phyloP scores from a whole-genome alignment of 2,113 vertebrate species.

The Dasyornis broadbenti region DNA sequence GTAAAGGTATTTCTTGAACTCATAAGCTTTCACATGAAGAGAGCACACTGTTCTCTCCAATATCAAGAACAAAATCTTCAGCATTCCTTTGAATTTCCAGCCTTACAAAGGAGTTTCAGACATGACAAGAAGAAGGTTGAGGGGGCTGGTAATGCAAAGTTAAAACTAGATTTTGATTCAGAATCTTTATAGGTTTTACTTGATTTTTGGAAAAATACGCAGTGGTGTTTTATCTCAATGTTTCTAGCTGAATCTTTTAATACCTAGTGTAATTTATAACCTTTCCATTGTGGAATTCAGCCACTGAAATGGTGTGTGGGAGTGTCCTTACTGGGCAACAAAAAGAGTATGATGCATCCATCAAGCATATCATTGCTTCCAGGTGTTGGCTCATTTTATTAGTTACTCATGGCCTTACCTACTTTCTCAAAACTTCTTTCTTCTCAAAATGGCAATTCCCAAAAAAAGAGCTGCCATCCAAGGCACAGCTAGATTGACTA shows the following conservation, averaged over 20 bases:
- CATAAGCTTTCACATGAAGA: neutral
- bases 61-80: neutral
- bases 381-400: slow-evolving; percentile 58
- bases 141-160: neutral
- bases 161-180: slow-evolving; percentile 36
- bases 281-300: slow-evolving; percentile 18
- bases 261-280: slow-evolving; percentile 2
- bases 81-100: neutral
- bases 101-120: neutral
- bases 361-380: slow-evolving; percentile 60
- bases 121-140: neutral
- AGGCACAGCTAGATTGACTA: neutral
- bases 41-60: neutral
- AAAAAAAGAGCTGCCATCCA: neutral
- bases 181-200: slow-evolving; percentile 18
- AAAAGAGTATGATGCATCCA: slow-evolving; percentile 50
- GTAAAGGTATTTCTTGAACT: slow-evolving; percentile 31
- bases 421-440: slow-evolving; percentile 48
- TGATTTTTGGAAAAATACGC: slow-evolving; percentile 57
- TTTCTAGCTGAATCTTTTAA: slow-evolving; percentile 49
- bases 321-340: slow-evolving; percentile 42
- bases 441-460: slow-evolving; percentile 30
- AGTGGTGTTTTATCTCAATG: neutral
- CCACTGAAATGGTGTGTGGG: slow-evolving; percentile 48
- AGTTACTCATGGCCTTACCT: slow-evolving; percentile 21